These are phyloP conservation scores for Leucoraja erinaceus DNA, from an alignment of 2,113 vertebrate species.

Conservation along the genomic window DNA sequence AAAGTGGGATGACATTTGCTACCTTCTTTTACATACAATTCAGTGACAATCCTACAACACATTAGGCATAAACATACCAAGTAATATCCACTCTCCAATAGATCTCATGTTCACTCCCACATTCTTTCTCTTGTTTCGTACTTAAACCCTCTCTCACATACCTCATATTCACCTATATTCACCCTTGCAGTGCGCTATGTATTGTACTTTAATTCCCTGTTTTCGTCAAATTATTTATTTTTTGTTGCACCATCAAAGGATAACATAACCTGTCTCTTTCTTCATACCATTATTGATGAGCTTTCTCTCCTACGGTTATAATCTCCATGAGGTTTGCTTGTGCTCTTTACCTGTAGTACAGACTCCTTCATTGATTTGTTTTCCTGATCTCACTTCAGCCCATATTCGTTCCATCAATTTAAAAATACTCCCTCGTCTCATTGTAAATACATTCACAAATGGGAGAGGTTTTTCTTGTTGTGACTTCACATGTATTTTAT, in stretches of 20 bases:
- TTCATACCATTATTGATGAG: neutral
- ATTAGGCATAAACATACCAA: no score
- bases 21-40: no score
- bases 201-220: neutral
- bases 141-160: no score
- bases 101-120: no score
- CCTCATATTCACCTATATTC: no score
- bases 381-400: neutral
- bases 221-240: neutral
- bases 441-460: neutral
- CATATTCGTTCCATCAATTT: neutral
- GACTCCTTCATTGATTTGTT: neutral
- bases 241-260: neutral
- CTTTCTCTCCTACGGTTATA: neutral
- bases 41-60: no score
- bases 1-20: no score
- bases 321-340: neutral
- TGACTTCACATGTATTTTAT: neutral
- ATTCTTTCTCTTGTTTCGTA: no score
- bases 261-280: neutral
- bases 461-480: neutral
- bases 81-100: neutral
- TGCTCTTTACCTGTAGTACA: neutral
- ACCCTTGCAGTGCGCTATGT: neutral
- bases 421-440: neutral